Conservation (phyloP, 2,113 vertebrate genomes). For the Chloropsis hardwickii region DNA sequence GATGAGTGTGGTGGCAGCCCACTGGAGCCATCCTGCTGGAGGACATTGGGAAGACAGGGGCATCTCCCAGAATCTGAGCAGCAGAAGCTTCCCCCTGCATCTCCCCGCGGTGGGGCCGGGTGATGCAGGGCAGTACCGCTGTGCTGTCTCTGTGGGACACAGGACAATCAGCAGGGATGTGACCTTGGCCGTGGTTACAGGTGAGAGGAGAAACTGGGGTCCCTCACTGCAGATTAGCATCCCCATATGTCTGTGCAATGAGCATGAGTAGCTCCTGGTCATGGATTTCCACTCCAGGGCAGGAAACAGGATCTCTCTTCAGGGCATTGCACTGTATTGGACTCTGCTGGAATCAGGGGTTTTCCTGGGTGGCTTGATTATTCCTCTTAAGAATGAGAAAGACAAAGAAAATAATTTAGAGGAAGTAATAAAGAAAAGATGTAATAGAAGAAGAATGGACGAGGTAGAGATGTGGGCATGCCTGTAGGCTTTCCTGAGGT, state of each 20-base stretch:
- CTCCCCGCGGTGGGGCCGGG: conserved; percentile 42
- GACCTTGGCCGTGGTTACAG: conserved; percentile 71
- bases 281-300: accelerated
- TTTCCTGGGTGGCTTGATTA: neutral
- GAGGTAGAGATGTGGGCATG: neutral
- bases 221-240: neutral
- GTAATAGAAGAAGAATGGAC: neutral
- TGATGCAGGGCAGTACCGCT: conserved; percentile 68
- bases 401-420: neutral
- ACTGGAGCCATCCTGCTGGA: conserved; percentile 44
- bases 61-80: neutral
- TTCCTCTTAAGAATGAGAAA: neutral
- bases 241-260: neutral
- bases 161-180: conserved; percentile 28
- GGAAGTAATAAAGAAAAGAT: neutral
- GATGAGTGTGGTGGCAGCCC: neutral
- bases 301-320: neutral
- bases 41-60: neutral
- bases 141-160: conserved; percentile 34
- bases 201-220: conserved; percentile 44
- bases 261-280: neutral
- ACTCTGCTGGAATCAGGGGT: neutral
- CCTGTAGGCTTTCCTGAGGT: neutral
- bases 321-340: neutral
- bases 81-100: conserved; percentile 50